phyloP scores from a whole-genome alignment of 2,797 vertebrate species.

The Paratrypauchen microcephalus region DNA sequence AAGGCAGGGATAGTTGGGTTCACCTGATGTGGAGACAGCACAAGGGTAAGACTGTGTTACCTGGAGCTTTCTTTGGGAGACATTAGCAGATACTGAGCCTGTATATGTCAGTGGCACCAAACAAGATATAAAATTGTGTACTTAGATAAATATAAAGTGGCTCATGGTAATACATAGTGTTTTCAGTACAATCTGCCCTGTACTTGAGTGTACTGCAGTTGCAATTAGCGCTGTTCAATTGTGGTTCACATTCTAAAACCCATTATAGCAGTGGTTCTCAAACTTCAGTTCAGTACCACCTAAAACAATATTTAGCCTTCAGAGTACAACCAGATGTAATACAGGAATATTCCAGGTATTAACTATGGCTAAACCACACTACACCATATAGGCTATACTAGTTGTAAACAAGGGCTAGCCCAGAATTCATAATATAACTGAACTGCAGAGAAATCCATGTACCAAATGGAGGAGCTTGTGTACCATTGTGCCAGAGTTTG shows the following conservation, averaged over 20 bases:
- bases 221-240: not conserved
- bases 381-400: too few species aligned
- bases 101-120: constrained; percentile 2
- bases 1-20: constrained; percentile 19
- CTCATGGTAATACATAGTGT: constrained; percentile 5
- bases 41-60: constrained; percentile 45
- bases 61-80: constrained; percentile 36
- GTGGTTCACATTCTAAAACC: not conserved
- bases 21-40: constrained; percentile 43
- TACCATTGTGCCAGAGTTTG: too few species aligned
- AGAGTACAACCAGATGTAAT: too few species aligned
- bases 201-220: not conserved
- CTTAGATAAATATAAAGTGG: constrained; percentile 12
- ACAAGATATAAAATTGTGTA: constrained; percentile 8
- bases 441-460: too few species aligned
- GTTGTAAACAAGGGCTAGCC: too few species aligned
- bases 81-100: constrained; percentile 18
- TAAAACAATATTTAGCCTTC: too few species aligned
- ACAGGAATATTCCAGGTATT: too few species aligned
- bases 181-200: not conserved
- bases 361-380: too few species aligned
- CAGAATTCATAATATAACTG: too few species aligned
- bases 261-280: not conserved
- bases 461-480: too few species aligned
- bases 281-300: too few species aligned